These are phyloP conservation scores for Albula goreensis DNA, from an alignment of 2,113 vertebrate genomes.

Conservation along the genomic window DNA sequence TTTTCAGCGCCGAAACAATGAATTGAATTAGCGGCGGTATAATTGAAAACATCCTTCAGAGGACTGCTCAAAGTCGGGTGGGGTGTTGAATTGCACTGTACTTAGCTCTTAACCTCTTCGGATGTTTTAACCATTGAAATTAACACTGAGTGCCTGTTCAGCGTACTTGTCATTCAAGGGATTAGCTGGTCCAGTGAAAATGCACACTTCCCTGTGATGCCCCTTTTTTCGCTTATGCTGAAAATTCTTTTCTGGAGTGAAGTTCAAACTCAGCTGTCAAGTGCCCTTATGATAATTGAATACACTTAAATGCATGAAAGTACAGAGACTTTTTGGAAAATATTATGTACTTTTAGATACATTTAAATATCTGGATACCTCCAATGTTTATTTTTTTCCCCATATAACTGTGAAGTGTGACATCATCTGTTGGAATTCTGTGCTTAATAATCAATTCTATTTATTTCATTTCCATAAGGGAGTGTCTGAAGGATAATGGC, in stretches of 20 bases:
- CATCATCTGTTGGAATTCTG: too few relatives aligned
- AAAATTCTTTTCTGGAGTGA: not conserved
- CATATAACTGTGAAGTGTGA: too few relatives aligned
- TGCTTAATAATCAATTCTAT: too few relatives aligned
- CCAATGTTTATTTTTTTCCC: too few relatives aligned
- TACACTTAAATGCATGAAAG: too few relatives aligned
- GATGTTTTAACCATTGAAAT: slow-evolving; percentile 66
- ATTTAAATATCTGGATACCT: too few relatives aligned
- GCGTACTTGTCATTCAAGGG: slow-evolving; percentile 61
- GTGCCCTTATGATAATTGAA: too few relatives aligned
- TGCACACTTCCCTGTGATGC: slow-evolving; percentile 52
- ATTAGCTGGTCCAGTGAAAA: slow-evolving; percentile 54
- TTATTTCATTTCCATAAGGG: not conserved
- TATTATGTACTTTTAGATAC: too few relatives aligned
- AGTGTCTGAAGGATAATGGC: slow-evolving; percentile 55
- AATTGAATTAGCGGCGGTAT: slow-evolving; percentile 71
- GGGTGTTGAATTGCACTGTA: slow-evolving; percentile 67
- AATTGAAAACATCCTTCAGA: slow-evolving; percentile 78
- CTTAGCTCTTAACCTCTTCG: slow-evolving; percentile 64
- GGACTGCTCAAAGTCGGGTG: slow-evolving; percentile 65
- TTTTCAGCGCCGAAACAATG: slow-evolving; percentile 70
- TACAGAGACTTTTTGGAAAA: too few relatives aligned
- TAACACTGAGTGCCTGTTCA: slow-evolving; percentile 67
- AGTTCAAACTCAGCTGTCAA: not conserved
- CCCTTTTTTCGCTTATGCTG: slow-evolving; percentile 50